Conservation (phyloP, 2,888 invertebrate genomes). For the Drosophila hamatofila region DNA sequence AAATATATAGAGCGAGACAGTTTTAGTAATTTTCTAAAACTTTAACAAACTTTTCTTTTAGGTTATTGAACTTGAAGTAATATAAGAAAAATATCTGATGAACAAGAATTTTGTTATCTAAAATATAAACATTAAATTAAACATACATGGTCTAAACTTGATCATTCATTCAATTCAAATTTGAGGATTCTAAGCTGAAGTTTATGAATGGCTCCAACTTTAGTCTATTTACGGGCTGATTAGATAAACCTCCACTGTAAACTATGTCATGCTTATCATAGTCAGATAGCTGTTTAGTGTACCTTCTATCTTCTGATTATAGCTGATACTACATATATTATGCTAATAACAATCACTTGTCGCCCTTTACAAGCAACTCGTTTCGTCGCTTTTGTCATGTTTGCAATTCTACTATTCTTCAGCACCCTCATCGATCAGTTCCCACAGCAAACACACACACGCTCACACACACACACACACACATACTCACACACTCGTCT, state of each 20-base stretch:
- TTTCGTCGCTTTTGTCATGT: conserved; percentile 2
- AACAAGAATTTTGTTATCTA: neutral
- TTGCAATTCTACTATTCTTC: conserved; percentile 22
- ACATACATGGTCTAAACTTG: neutral
- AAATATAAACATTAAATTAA: neutral
- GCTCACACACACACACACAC: conserved; percentile 16
- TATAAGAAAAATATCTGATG: neutral
- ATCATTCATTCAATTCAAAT: neutral
- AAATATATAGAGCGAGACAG: neutral
- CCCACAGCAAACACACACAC: conserved; percentile 20
- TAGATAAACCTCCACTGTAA: neutral
- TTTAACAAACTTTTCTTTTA: neutral
- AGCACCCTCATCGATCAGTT: conserved; percentile 50
- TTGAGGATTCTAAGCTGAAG: neutral
- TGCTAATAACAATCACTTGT: neutral
- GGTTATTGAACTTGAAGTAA: neutral
- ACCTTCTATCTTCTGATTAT: neutral
- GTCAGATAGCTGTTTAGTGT: neutral
- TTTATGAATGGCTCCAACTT: neutral
- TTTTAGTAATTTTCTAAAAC: neutral
- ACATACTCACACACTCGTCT: neutral
- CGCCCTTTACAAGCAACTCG: neutral
- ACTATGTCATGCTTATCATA: neutral
- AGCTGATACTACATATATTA: neutral
- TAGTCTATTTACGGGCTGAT: neutral